These are phyloP conservation scores for Silvanus unidentatus DNA, from an alignment of 2,888 invertebrate species.

Conservation along the genomic window DNA sequence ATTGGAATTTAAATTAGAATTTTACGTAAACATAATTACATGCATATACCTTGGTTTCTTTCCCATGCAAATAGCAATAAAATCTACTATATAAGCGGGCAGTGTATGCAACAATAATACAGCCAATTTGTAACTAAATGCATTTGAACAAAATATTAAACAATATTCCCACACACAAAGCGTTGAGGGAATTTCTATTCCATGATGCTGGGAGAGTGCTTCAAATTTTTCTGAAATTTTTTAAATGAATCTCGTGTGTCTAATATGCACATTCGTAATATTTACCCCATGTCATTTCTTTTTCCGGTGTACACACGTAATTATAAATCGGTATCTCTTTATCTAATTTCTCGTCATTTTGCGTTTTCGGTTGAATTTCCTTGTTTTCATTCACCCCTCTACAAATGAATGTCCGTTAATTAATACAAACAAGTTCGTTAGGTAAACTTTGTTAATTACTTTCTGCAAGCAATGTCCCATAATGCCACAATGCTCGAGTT, in stretches of 20 bases:
- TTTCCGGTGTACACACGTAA: conserved; percentile 75
- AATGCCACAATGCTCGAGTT: conserved; percentile 28
- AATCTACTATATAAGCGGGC: conserved; percentile 58
- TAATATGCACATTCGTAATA: not conserved
- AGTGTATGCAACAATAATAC: conserved; percentile 56
- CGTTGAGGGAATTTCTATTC: conserved; percentile 48
- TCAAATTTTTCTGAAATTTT: conserved; percentile 51
- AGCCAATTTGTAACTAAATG: conserved; percentile 52
- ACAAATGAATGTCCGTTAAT: conserved; percentile 10
- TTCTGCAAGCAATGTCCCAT: conserved; percentile 30
- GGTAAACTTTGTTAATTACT: conserved; percentile 17
- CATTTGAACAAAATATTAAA: conserved; percentile 57
- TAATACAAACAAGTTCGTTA: not conserved
- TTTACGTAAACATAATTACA: not conserved
- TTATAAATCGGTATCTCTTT: conserved; percentile 69
- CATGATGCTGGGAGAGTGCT: conserved; percentile 49
- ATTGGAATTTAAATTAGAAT: too few relatives aligned
- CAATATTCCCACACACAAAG: conserved; percentile 60
- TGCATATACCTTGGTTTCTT: conserved; percentile 51
- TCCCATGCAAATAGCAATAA: conserved; percentile 51
- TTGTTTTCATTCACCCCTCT: conserved; percentile 30
- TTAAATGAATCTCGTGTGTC: not conserved
- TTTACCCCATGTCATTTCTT: conserved; percentile 74
- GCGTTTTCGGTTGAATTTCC: conserved; percentile 23
- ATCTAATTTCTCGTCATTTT: conserved; percentile 26